A percentile compares a stretch with the other conserved stretches of the same genome.
phyloP scores from a whole-genome alignment of 2,888 invertebrate species.

The Xanthorhoe designata region DNA sequence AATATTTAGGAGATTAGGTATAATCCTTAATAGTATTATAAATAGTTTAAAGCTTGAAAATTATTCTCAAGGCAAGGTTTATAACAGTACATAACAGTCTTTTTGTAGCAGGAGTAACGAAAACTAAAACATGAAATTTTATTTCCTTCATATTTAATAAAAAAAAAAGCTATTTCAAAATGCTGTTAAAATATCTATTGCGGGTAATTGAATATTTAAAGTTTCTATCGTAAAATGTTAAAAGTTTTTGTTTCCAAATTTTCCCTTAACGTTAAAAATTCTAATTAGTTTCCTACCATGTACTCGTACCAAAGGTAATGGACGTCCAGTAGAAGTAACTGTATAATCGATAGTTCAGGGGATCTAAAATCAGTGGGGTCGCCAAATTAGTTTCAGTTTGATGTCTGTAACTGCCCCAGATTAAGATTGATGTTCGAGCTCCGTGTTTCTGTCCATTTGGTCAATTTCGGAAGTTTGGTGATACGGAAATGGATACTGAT shows the following conservation, averaged over 20 bases:
- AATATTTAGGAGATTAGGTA: no score
- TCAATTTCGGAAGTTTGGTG: conserved; percentile 32
- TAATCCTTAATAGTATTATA: no score
- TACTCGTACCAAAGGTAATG: conserved; percentile 22
- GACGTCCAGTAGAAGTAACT: conserved; percentile 10
- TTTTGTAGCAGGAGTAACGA: no score
- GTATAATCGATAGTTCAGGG: conserved; percentile 6
- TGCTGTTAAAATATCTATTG: not conserved
- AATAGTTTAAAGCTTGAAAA: no score
- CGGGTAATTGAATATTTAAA: not conserved
- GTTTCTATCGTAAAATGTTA: no score
- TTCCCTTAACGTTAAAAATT: no score
- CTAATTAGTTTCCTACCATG: not conserved
- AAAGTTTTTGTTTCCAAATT: no score
- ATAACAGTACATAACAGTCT: no score
- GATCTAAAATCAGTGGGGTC: conserved; percentile 42
- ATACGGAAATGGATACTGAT: conserved; percentile 18
- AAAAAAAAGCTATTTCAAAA: no score
- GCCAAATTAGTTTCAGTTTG: conserved; percentile 41
- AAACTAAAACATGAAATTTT: no score
- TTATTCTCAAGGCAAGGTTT: no score
- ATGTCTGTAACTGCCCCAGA: conserved; percentile 40
- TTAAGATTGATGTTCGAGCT: conserved; percentile 42
- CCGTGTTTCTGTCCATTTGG: conserved; percentile 39
- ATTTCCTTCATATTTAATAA: no score